Base-by-base conservation (phyloP, 2,113 vertebrate species). In the Sisor rabdophorus region DNA sequence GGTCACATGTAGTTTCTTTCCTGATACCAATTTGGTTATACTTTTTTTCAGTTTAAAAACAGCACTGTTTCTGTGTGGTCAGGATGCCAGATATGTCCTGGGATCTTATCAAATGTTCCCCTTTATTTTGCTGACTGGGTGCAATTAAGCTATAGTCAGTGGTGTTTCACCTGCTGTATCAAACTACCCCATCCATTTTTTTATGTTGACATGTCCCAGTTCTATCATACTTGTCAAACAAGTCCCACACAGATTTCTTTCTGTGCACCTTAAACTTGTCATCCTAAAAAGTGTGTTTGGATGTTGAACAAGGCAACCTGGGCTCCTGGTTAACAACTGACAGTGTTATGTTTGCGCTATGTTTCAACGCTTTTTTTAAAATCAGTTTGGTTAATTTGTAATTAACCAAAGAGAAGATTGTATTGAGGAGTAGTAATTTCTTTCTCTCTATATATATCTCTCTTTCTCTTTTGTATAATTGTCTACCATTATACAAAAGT, bases 131-230 rank as follows among this genome's bases (percentile, higher is more conserved):
- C 64, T 48, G 64, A 67, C n/a, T 48, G 13, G 40, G 13, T 48
- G 44, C 44, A 67, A 50, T 50, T 67, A 40, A 67, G 40, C 13
- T 17, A 24, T 7, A 24, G 63, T 24, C 16, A 24, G 40, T 22
- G 61, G 36, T 64, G 61, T 64, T 64, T 47, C 20, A 67, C n/a
- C 36, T 44, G n/a, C 63, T 47, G 36, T 67, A 47, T 13, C 63
- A 67, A 67, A 22, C 47, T 24, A 24, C 16, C 19, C 12, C 20
- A 22, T 12, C 11, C 4, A 5, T 13, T 63, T 40, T 63, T 65
- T 44, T 22, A 12, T 48, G 40, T 67, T 47, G 7, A 26, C 22
- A 12, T 67, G 63, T 67, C 61, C 20, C 36, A 47, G 61, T 47
- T 44, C 32, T 36, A 65, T 65, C 61, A 22, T 65, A 20, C 20